Evolutionary conservation across 2,888 invertebrate genomes (phyloP), one percentile per base, ranked within the genome.

Genomic region (Lycia hirtaria): DNA sequence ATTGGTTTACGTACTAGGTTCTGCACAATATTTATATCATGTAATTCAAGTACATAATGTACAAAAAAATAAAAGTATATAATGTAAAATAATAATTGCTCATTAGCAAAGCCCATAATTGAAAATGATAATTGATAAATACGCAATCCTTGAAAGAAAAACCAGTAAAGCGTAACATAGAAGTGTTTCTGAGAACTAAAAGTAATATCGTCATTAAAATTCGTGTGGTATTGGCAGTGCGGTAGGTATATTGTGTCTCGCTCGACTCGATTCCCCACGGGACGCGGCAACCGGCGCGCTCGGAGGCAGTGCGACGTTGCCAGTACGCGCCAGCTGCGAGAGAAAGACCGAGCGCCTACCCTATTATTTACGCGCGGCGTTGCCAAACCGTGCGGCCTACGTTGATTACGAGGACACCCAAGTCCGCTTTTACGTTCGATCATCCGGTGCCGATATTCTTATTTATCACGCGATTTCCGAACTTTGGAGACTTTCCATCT

Each of bases 361-460:
- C 92, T 91, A 91, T 92, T 91, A 91, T 91, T 91, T 91, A 91
- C 90, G 87, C 88, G 92, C 90, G 89, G 75, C 87, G 92, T 92
- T 92, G 92, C 90, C 92, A 78, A 72, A 64, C 79, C 87, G 88
- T 72, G 69, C 86, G 85, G 88, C 89, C 90, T 91, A 92, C 91
- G 91, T 91, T 91, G 87, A 91, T 91, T 92, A 91, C 91, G 91
- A 92, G 91, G 91, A 92, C 91, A 91, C 87, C 41, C 41, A 26
- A 41, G 38, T 22, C 41, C 85, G 89, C 88, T 90, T 90, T 90
- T 90, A 91, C 90, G 91, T 91, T 88, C 81, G 80, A 89, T 88
- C 84, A 87, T 85, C 83, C 88, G 86, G 81, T 77, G 79, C 75
- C 76, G 77, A 80, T 80, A 81, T 77, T 70, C 62, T 71, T 65